Evolutionary conservation across 2,113 vertebrate species (phyloP), one percentile per base, ranked within the genome.

Genomic region (Microcebus jonahi): DNA sequence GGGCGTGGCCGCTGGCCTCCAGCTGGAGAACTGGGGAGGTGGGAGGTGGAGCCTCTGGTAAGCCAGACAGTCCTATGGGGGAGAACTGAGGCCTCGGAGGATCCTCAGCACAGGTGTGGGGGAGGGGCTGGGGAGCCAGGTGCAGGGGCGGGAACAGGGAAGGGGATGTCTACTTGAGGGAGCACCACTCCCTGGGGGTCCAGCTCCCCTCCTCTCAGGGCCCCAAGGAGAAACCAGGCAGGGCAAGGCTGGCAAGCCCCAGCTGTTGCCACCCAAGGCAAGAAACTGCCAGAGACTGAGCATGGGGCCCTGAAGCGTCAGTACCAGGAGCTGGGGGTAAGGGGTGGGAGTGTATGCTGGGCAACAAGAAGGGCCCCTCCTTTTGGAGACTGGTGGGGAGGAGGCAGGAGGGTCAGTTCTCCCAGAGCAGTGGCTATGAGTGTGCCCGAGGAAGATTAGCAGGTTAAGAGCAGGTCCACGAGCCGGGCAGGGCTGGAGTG

Each of bases 71-170:
- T 88, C 91, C 96, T 87, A 0, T 53, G 73, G 85, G 86, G 48
- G 53, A 96, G 76, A 63, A 39, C 10, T 3, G 61, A 76, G 55
- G 85, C 83, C 97, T 73, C 94, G 1, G 6, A 92, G 97, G 93
- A 55, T 45, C 8, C 57, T n/a, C 93, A 97, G 71, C 96, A 90
- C 97, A 98, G 97, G 96, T 97, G 97, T 93, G 50, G 65, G 79
- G 96, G 94, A 94, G 97, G 93, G 87, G 68, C 84, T 81, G 9
- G 77, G 96, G 97, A 96, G 65, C 89, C 97, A 97, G 97, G 96
- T 96, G 97, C 87, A 85, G 73, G 94, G 95, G 93, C 29, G 0
- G 88, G 85, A 57, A 63, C 11, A 0, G n/a, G 73, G 81, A 48
- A 90, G 83, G 63, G 91, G 90, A 34, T 73, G 67, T 88, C 88